phyloP scores from a whole-genome alignment of 2,113 vertebrate genomes.

The Odontesthes bonariensis region DNA sequence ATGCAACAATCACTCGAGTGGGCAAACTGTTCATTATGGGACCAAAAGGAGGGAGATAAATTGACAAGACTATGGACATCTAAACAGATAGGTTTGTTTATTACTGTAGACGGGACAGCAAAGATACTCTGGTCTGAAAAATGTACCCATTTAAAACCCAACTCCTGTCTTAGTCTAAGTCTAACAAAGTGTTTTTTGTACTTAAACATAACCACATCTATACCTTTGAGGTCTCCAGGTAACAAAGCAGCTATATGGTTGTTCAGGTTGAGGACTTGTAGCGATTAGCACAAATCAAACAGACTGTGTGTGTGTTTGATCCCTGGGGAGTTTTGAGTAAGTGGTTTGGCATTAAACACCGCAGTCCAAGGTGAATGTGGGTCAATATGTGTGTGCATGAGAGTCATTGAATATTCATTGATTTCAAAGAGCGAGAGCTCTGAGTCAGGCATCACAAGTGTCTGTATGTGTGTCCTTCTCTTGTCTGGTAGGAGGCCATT shows the following conservation, averaged over 20 bases:
- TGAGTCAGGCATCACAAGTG: constrained; percentile 4
- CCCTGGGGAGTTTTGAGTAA: background rate
- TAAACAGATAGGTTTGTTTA: too few species aligned
- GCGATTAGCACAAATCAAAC: constrained; percentile 3
- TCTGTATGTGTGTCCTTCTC: constrained; percentile 9
- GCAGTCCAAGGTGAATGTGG: constrained; percentile 20
- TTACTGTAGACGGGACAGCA: too few species aligned
- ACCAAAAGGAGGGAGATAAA: too few species aligned
- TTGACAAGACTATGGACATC: too few species aligned
- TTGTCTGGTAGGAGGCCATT: constrained; percentile 6
- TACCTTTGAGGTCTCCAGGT: background rate
- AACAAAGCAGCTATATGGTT: background rate
- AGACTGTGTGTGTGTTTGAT: constrained; percentile 17
- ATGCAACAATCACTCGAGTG: too few species aligned
- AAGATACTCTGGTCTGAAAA: too few species aligned
- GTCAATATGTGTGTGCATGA: constrained; percentile 12
- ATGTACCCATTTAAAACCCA: background rate
- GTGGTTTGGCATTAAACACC: constrained; percentile 18
- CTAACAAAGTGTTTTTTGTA: too few species aligned
- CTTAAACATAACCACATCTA: too few species aligned
- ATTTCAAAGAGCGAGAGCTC: constrained; percentile 14
- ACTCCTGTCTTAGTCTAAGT: background rate
- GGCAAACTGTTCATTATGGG: too few species aligned
- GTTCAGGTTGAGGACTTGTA: too few species aligned
- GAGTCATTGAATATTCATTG: constrained; percentile 52